Conservation (phyloP, 2,113 vertebrate species). For the Toxotes chatareus region DNA sequence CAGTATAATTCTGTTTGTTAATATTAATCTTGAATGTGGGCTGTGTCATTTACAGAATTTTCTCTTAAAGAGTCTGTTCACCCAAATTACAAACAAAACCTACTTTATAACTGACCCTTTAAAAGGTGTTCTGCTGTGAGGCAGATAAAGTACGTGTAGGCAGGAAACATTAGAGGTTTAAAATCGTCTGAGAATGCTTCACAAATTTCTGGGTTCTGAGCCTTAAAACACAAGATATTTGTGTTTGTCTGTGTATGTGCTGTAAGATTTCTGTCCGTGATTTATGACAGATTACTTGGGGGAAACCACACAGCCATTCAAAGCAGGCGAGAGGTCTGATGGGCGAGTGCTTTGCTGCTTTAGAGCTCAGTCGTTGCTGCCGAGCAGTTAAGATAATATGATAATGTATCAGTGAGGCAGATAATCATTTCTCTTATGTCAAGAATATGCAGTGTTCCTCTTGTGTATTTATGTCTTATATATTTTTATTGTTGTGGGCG, state of each 20-base stretch:
- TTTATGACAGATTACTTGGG: constrained; percentile 3
- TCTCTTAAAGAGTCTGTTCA: too few relatives aligned
- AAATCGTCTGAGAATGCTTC: neutral
- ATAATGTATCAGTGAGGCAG: constrained; percentile 19
- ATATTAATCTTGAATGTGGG: too few relatives aligned
- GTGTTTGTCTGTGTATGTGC: neutral
- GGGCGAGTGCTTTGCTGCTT: neutral
- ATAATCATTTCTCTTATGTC: constrained; percentile 18
- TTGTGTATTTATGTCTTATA: constrained; percentile 2
- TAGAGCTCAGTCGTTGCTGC: constrained; percentile 1
- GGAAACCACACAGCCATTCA: constrained; percentile 6
- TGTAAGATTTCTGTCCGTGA: neutral
- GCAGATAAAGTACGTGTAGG: neutral
- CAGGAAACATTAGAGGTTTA: neutral
- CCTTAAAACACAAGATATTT: neutral
- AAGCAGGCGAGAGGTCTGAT: neutral
- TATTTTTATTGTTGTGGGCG: neutral
- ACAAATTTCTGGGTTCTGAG: neutral
- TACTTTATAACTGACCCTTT: neutral
- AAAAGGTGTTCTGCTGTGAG: neutral
- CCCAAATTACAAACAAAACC: too few relatives aligned
- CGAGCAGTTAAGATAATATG: constrained; percentile 15
- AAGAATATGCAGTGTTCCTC: neutral
- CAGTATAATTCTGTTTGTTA: too few relatives aligned
- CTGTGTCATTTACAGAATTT: too few relatives aligned